Evolutionary conservation across 2,797 vertebrate species (phyloP).

Genomic region (Falco novaeseelandiae): DNA sequence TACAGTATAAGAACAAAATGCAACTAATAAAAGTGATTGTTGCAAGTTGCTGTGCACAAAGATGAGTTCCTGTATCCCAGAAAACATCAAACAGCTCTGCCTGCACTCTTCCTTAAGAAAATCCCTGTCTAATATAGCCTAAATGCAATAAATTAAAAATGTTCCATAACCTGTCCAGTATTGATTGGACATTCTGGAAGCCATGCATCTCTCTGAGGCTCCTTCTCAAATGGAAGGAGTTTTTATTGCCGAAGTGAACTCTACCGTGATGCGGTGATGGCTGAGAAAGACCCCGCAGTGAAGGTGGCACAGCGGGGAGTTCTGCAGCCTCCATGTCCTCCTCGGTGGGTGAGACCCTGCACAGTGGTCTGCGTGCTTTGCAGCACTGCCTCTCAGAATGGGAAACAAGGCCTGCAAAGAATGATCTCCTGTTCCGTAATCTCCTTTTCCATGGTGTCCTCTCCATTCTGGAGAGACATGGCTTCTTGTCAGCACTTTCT

Average conservation of each 20-base stretch:
- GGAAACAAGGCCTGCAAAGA: neutral
- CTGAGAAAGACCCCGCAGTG: neutral
- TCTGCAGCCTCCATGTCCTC: neutral
- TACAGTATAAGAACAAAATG: neutral
- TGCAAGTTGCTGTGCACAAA: neutral
- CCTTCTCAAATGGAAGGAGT: neutral
- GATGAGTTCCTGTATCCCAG: neutral
- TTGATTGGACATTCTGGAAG: neutral
- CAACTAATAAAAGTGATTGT: neutral
- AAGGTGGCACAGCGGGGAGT: neutral
- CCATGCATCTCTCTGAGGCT: neutral
- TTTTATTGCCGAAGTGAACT: constrained; percentile 23
- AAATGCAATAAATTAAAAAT: neutral
- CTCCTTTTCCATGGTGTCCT: neutral
- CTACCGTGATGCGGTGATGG: neutral
- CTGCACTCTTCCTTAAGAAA: neutral
- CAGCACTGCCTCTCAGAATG: neutral
- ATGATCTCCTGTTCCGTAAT: neutral
- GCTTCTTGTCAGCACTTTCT: neutral
- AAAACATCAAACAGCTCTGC: neutral
- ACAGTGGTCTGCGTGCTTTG: neutral
- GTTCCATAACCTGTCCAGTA: neutral
- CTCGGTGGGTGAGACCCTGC: fast-evolving
- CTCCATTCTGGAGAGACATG: neutral
- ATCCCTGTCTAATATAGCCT: neutral